Conservation (phyloP, 2,888 invertebrate species). For the Leptinotarsa rubiginosa region DNA sequence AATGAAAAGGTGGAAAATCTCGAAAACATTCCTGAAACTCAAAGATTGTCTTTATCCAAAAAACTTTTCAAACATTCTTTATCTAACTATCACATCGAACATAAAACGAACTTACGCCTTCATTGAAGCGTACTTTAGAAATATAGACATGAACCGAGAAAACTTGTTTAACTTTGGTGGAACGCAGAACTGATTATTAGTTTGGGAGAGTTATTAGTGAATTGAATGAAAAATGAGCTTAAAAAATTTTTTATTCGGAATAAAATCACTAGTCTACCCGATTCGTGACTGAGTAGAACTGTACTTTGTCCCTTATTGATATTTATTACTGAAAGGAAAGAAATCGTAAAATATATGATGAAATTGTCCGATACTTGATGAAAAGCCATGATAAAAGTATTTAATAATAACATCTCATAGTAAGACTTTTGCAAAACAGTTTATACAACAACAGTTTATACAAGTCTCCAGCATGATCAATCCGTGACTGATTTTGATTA, state of each 20-base stretch:
- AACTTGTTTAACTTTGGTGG: conserved; percentile 5
- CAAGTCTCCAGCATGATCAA: too few relatives aligned
- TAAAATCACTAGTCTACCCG: neutral
- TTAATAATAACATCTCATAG: too few relatives aligned
- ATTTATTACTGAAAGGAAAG: too few relatives aligned
- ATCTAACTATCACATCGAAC: conserved; percentile 13
- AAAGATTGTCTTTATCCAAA: conserved; percentile 3
- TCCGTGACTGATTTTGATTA: too few relatives aligned
- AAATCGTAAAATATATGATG: too few relatives aligned
- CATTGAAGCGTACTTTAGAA: neutral
- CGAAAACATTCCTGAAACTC: too few relatives aligned
- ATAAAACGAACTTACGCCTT: conserved; percentile 3
- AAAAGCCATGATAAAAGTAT: too few relatives aligned
- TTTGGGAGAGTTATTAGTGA: neutral
- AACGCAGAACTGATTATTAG: neutral
- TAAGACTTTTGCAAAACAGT: too few relatives aligned
- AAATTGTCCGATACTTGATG: too few relatives aligned
- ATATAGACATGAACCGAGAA: conserved; percentile 7
- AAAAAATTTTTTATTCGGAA: neutral
- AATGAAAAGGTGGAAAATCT: too few relatives aligned
- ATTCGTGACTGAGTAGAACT: neutral
- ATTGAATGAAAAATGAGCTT: neutral
- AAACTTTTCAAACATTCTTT: conserved; percentile 14
- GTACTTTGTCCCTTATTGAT: too few relatives aligned
- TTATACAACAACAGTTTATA: too few relatives aligned